A percentile compares a stretch with the other conserved stretches of the same genome.
Conservation (phyloP, 53 echinoderm and acorn worm genomes). For the Temnopleurus reevesii region DNA sequence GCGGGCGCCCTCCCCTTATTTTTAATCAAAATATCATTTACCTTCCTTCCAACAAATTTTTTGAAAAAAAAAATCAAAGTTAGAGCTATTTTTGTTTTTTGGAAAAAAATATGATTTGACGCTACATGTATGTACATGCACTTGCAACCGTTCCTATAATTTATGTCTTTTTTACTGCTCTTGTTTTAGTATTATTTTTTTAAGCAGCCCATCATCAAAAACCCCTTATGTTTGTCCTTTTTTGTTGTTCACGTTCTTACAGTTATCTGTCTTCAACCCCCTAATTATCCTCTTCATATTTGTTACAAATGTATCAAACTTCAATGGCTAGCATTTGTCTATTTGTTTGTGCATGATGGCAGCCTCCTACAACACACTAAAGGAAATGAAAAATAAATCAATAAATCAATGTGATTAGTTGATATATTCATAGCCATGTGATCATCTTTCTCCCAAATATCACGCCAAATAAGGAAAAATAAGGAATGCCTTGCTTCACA, state of each 20-base stretch:
- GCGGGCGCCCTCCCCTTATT: slow-evolving; percentile 58
- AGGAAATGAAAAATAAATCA: neutral
- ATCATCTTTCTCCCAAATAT: slow-evolving; percentile 16
- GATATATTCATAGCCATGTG: slow-evolving; percentile 35
- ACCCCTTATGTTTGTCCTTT: slow-evolving; percentile 45
- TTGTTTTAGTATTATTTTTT: slow-evolving; percentile 44
- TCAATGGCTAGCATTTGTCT: slow-evolving; percentile 55
- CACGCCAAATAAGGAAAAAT: slow-evolving; percentile 11
- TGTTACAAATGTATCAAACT: slow-evolving; percentile 56
- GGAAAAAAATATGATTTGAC: slow-evolving; percentile 58
- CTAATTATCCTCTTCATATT: slow-evolving; percentile 53
- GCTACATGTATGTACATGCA: slow-evolving; percentile 65
- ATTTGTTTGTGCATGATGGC: slow-evolving; percentile 55
- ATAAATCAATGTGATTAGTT: slow-evolving; percentile 8
- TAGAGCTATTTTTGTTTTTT: slow-evolving; percentile 37
- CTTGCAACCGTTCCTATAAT: slow-evolving; percentile 65
- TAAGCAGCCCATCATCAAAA: slow-evolving; percentile 57
- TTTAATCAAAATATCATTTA: slow-evolving; percentile 53
- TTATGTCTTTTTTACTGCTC: slow-evolving; percentile 47
- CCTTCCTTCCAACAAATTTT: slow-evolving; percentile 57
- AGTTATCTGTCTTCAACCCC: slow-evolving; percentile 46
- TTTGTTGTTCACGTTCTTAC: slow-evolving; percentile 54
- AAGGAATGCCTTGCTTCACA: slow-evolving; percentile 31
- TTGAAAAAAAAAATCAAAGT: neutral
- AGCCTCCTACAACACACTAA: slow-evolving; percentile 41